phyloP scores from a whole-genome alignment of 2,113 vertebrate species.

The Tautogolabrus adspersus region DNA sequence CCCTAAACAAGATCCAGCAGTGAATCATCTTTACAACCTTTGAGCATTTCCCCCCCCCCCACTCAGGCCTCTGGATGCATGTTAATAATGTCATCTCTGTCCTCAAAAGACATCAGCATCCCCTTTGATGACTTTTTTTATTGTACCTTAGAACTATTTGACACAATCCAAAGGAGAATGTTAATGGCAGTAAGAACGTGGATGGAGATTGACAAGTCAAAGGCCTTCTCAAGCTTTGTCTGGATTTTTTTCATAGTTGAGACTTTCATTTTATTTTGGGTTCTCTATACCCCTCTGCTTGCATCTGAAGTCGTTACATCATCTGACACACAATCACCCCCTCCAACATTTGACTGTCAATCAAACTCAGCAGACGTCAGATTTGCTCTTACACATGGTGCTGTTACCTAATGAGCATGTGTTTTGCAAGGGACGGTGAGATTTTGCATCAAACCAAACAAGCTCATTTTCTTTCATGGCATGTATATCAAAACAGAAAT shows the following conservation, averaged over 20 bases:
- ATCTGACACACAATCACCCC: background rate
- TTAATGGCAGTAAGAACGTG: background rate
- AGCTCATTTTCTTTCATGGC: background rate
- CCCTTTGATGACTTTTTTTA: background rate
- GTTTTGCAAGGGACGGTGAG: background rate
- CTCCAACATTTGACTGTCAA: constrained; percentile 35
- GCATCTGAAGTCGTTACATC: constrained; percentile 7
- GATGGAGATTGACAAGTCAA: constrained; percentile 22
- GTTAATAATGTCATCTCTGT: constrained; percentile 13
- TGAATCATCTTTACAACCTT: constrained; percentile 16
- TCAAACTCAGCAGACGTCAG: background rate
- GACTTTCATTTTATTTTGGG: constrained; percentile 10
- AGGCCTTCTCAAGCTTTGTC: background rate
- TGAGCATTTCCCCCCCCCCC: background rate
- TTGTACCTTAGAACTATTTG: background rate
- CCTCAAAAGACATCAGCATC: constrained; percentile 1
- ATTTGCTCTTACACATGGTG: background rate
- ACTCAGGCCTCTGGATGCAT: background rate
- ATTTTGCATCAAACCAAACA: constrained; percentile 18
- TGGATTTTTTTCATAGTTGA: background rate
- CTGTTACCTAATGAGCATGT: constrained; percentile 10
- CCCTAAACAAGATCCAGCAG: constrained; percentile 13
- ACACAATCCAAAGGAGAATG: background rate
- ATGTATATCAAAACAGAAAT: constrained; percentile 1
- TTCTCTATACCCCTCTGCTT: background rate